Base-by-base conservation (phyloP, 2,888 invertebrate species). In the Melinopterus prodromus region DNA sequence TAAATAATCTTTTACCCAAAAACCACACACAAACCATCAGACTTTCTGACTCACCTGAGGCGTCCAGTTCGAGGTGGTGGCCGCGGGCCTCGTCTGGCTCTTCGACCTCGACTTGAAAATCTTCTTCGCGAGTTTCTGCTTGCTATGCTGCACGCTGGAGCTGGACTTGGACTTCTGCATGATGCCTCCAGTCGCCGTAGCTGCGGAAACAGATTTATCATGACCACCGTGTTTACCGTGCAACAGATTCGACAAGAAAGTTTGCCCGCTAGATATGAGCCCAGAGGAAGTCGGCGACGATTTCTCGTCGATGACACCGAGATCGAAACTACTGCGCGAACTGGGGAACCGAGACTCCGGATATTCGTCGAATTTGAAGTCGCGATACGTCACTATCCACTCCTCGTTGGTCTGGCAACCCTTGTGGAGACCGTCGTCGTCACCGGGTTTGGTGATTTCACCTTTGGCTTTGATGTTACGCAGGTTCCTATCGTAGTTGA, bases 101-200 rank as follows among this genome's bases (percentile, higher is more conserved):
- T 97, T 96, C 84, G 96, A 96, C 86, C 97, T 91, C 84, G 95
- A 94, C 87, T 95, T 93, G 94, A 96, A 97, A 87, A 97, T 94
- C 89, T 95, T 95, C 90, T 95, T 95, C 87, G 96, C 93, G 85
- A 96, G 95, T 88, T 95, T 93, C 88, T 92, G 89, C 84, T 92
- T 91, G 75, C 92, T 91, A 85, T 92, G 92, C 85, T 95, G 95
- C 88, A 96, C 96, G 90, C 95, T 96, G 87, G 96, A 95, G 84
- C 96, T 95, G 37, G 96, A 96, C 89, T 96, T 96, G 86, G 96
- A 96, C 91, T 96, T 97, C 93, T 96, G 96, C 96, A 96, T 96
- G 89, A 93, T 93, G 86, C 89, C 88, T 85, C 93, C 93, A 90
- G 92, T 89, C 86, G 86, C 84, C 81, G 85, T 85, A 81, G 86